These are phyloP conservation scores for Cetoscarus ocellatus DNA, from an alignment of 2,797 vertebrate species.

Conservation along the genomic window DNA sequence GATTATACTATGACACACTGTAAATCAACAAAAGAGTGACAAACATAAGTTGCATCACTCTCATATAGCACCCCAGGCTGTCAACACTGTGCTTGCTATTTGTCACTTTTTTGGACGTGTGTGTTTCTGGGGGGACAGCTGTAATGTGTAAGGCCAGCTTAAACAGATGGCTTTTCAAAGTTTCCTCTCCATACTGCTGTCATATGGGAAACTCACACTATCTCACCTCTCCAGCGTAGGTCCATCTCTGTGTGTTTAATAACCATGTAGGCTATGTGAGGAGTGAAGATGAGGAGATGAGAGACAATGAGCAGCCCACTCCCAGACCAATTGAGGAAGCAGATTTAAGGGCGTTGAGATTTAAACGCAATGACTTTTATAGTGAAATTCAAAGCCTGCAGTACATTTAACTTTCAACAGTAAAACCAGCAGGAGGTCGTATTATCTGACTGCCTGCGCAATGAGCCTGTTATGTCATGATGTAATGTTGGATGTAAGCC, in stretches of 20 bases:
- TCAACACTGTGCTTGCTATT: conserved; percentile 59
- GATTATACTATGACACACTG: conserved; percentile 41
- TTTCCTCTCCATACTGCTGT: conserved; percentile 30
- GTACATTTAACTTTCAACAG: conserved; percentile 35
- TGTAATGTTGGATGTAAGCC: conserved; percentile 38
- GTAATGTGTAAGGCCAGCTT: conserved; percentile 52
- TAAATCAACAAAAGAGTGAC: conserved; percentile 30
- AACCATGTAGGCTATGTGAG: conserved; percentile 28
- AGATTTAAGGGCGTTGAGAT: conserved; percentile 58
- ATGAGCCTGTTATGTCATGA: conserved; percentile 37
- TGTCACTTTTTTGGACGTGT: conserved; percentile 48
- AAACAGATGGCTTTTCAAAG: conserved; percentile 70
- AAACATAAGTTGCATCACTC: conserved; percentile 37
- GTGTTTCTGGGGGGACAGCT: conserved; percentile 54
- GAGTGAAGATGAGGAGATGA: conserved; percentile 50
- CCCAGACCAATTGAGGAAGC: conserved; percentile 51
- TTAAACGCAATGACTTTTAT: conserved; percentile 51
- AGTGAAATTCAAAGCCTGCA: conserved; percentile 52
- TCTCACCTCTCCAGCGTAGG: conserved; percentile 32
- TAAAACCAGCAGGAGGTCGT: conserved; percentile 58
- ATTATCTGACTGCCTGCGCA: conserved; percentile 25
- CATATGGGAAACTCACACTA: conserved; percentile 33
- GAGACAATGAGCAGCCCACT: conserved; percentile 50
- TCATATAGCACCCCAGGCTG: conserved; percentile 42
- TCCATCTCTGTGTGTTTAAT: conserved; percentile 21